These are phyloP conservation scores for Lycocerus yunnanus DNA, from an alignment of 2,888 invertebrate genomes.

Conservation along the genomic window DNA sequence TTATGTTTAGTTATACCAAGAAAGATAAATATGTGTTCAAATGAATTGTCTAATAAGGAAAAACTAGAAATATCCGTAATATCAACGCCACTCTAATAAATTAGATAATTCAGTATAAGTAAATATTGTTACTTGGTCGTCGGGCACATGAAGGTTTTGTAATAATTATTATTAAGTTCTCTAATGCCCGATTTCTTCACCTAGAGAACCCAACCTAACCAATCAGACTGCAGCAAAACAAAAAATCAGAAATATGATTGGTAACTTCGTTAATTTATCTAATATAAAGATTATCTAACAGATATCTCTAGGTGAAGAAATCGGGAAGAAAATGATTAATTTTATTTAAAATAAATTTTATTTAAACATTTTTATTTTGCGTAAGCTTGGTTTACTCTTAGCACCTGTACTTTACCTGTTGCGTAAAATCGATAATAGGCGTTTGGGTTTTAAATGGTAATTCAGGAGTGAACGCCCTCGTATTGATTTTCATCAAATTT, in stretches of 20 bases:
- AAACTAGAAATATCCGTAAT: slow-evolving; percentile 26
- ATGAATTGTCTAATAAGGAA: neutral
- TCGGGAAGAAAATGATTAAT: too few species aligned
- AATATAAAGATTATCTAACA: too few species aligned
- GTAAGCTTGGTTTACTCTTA: neutral
- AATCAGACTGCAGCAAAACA: too few species aligned
- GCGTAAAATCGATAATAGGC: neutral
- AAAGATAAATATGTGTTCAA: slow-evolving; percentile 17
- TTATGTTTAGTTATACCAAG: slow-evolving; percentile 53
- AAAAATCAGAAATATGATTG: too few species aligned
- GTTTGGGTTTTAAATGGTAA: neutral
- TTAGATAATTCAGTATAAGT: neutral
- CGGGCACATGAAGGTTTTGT: neutral
- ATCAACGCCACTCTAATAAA: slow-evolving; percentile 5
- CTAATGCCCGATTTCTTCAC: too few species aligned
- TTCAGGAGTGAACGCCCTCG: neutral
- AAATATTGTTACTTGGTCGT: neutral
- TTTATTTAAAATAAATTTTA: neutral
- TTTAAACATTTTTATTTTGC: neutral
- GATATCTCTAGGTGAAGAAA: too few species aligned
- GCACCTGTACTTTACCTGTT: neutral
- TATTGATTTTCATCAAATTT: slow-evolving; percentile 7
- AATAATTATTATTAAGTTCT: neutral
- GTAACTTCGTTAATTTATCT: too few species aligned
- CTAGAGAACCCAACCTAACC: too few species aligned